A percentile compares a stretch with the other conserved stretches of the same genome.
Evolutionary conservation across 1,140 invertebrate genomes (phyloP).

Genomic region (Nylanderia fulva): DNA sequence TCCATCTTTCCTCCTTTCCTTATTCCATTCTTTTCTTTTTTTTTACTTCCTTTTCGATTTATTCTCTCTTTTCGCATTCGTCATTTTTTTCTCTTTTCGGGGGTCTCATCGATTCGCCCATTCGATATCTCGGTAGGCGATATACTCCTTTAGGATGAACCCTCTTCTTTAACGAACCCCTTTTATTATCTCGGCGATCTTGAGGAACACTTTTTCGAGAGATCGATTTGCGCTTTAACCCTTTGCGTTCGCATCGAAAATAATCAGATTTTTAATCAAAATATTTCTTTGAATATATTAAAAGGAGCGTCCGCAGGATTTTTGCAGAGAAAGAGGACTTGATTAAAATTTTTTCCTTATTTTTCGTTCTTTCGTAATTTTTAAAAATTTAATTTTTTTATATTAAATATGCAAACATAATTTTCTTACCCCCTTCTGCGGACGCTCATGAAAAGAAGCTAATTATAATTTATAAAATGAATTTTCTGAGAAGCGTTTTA

Average conservation of each 20-base stretch:
- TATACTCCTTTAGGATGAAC: background rate
- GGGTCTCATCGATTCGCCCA: conserved; percentile 15
- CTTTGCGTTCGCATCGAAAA: conserved; percentile 24
- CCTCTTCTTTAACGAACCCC: background rate
- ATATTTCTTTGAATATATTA: background rate
- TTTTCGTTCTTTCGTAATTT: no score
- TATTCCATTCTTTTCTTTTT: background rate
- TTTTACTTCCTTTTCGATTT: conserved; percentile 15
- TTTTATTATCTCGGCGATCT: conserved; percentile 42
- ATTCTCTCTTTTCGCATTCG: conserved; percentile 32
- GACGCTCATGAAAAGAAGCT: no score
- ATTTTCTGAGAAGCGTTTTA: no score
- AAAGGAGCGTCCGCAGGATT: no score
- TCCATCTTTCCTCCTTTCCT: conserved; percentile 42
- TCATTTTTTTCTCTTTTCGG: conserved; percentile 37
- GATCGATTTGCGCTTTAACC: conserved; percentile 39
- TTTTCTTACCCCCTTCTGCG: no score
- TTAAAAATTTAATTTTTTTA: no score
- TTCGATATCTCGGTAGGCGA: conserved; percentile 1
- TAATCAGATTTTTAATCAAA: background rate
- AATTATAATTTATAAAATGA: no score
- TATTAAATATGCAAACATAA: no score
- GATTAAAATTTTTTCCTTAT: no score
- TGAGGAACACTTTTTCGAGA: background rate
- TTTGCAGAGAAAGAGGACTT: no score